A percentile compares a stretch with the other conserved stretches of the same genome.
Conservation (phyloP, 1,140 invertebrate species). For the Drosophila kepulauana region DNA sequence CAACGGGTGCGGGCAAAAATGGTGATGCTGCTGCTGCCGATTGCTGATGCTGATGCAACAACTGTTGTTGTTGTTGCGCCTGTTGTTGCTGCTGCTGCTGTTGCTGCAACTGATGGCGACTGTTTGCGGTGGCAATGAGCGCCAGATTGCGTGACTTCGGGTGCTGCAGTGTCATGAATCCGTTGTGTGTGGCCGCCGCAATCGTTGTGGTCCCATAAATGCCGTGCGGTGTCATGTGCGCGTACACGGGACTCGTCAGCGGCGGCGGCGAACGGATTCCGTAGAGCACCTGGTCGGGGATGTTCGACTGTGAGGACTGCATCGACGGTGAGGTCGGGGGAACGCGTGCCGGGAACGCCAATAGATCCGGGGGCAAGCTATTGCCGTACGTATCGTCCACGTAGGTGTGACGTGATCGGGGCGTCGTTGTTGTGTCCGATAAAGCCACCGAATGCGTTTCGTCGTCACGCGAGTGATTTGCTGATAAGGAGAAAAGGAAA, state of each 20-base stretch:
- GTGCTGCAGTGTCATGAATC: slow-evolving; percentile 84
- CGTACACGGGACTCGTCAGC: slow-evolving; percentile 82
- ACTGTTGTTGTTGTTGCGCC: slow-evolving; percentile 85
- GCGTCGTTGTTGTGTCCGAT: slow-evolving; percentile 79
- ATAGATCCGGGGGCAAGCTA: slow-evolving; percentile 90
- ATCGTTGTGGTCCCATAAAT: slow-evolving; percentile 81
- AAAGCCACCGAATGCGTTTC: slow-evolving; percentile 88
- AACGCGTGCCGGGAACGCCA: slow-evolving; percentile 90
- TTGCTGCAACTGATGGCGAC: slow-evolving; percentile 81
- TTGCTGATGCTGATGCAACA: slow-evolving; percentile 85
- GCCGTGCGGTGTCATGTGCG: slow-evolving; percentile 81
- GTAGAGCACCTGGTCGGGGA: slow-evolving; percentile 87
- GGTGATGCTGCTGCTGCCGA: slow-evolving; percentile 86
- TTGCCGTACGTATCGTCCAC: slow-evolving; percentile 81
- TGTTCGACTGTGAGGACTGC: slow-evolving; percentile 91
- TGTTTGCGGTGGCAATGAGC: slow-evolving; percentile 85
- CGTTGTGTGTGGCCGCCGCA: slow-evolving; percentile 69
- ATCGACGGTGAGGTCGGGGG: slow-evolving; percentile 89
- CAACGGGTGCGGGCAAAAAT: slow-evolving; percentile 86
- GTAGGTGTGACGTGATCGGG: slow-evolving; percentile 77
- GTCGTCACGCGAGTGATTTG: slow-evolving; percentile 87
- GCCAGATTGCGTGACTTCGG: slow-evolving; percentile 81
- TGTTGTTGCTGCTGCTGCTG: slow-evolving; percentile 85
- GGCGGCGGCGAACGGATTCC: slow-evolving; percentile 80
- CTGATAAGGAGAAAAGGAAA: slow-evolving; percentile 61